Conservation (phyloP, 2,888 invertebrate species). For the Sinohyriopsis cumingii region DNA sequence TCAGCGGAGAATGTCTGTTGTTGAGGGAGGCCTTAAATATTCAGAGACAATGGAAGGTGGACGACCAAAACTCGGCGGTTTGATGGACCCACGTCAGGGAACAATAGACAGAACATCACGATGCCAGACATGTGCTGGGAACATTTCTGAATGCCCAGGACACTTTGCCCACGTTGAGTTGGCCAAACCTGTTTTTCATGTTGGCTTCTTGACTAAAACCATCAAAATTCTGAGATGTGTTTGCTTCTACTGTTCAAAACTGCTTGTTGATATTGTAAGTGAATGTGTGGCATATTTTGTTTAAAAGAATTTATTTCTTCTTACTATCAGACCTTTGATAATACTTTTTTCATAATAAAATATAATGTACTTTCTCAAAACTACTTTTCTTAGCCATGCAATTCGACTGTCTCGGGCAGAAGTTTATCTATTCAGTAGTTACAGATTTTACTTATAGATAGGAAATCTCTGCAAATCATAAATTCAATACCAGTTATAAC, state of each 20-base stretch:
- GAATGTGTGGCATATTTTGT: conserved; percentile 2
- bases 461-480: too few species aligned
- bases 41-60: conserved; percentile 99
- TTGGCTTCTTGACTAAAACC: conserved; percentile 97
- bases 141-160: conserved; percentile 98
- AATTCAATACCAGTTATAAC: too few species aligned
- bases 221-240: conserved; percentile 98
- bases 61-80: conserved; percentile 95
- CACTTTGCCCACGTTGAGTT: conserved; percentile 99
- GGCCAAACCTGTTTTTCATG: conserved; percentile 98
- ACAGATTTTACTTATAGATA: too few species aligned
- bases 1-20: conserved; percentile 96
- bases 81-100: conserved; percentile 99
- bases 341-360: too few species aligned
- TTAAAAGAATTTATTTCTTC: conserved; percentile 2
- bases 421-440: too few species aligned
- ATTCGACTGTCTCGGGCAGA: too few species aligned
- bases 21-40: conserved; percentile 94
- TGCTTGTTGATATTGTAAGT: conserved; percentile 94
- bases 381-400: too few species aligned
- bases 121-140: conserved; percentile 77
- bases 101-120: conserved; percentile 91
- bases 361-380: too few species aligned
- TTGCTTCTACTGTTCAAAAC: conserved; percentile 98
- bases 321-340: too few species aligned